Percentiles rank a stretch among this genome's conserved stretches.
These are phyloP conservation scores for Lophius piscatorius DNA, from an alignment of 2,113 vertebrate species.

Conservation along the genomic window DNA sequence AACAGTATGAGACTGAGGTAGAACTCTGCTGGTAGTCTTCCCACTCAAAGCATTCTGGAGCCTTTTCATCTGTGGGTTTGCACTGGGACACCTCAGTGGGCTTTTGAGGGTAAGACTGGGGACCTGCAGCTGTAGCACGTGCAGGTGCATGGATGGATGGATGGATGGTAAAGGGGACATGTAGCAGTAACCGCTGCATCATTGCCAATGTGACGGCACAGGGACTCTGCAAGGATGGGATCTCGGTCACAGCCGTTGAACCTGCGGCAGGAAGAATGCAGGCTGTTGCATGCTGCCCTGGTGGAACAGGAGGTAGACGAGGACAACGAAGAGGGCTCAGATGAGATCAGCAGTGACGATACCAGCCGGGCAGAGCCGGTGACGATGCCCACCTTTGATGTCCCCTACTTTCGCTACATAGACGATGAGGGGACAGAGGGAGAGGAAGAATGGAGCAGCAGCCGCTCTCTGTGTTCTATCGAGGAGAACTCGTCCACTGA, in stretches of 20 bases:
- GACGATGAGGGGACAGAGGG: constrained; percentile 89
- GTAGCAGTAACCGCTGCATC: constrained; percentile 73
- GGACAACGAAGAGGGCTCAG: constrained; percentile 75
- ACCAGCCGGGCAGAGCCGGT: constrained; percentile 75
- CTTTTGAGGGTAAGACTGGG: constrained; percentile 33
- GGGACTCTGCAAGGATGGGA: constrained; percentile 82
- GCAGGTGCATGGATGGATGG: constrained; percentile 44
- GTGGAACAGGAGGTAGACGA: constrained; percentile 83
- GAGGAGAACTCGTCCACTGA: constrained; percentile 87
- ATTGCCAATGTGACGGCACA: constrained; percentile 59
- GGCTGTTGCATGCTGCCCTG: constrained; percentile 80
- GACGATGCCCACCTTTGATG: constrained; percentile 92
- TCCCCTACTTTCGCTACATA: constrained; percentile 98
- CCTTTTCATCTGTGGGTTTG: constrained; percentile 19
- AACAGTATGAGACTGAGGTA: constrained; percentile 56
- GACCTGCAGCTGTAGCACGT: constrained; percentile 39
- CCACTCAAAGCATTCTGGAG: constrained; percentile 22
- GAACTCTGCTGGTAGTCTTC: constrained; percentile 57
- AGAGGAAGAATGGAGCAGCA: constrained; percentile 88
- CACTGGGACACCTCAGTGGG: constrained; percentile 28
- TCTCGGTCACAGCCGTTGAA: constrained; percentile 82
- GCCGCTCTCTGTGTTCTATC: constrained; percentile 92
- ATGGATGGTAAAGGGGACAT: constrained; percentile 53
- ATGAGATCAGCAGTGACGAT: constrained; percentile 63
- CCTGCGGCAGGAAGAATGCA: constrained; percentile 78